Evolutionary conservation across 35 echinoderm and acorn worm species (phyloP), one percentile per base, ranked within the genome.

Genomic region (Acanthaster planci): DNA sequence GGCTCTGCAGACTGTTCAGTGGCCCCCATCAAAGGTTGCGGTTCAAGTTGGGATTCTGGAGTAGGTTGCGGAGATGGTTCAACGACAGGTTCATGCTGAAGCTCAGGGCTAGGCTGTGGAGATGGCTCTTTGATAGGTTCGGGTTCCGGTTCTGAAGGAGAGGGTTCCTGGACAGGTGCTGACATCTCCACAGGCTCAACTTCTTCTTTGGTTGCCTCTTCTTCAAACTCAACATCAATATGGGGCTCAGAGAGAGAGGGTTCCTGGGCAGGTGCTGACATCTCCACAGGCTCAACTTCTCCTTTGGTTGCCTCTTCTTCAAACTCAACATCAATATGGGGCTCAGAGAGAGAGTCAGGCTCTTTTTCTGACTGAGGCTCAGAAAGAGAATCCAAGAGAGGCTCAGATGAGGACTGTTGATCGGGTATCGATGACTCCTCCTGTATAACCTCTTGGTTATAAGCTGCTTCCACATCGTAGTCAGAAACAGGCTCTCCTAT

Each of bases 1-100:
- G 26, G 78, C 37, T 77, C 75, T 27, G 32, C 16, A 37, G 39
- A 37, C 15, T 81, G 78, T 2, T 53, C 39, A 81, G 38, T 51
- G 15, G 78, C 38, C 19, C 19, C 78, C 8, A 39, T 22, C 39
- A 38, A 38, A 47, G 51, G 36, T 47, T 50, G 37, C n/a, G 76
- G 86, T 80, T 88, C 86, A 37, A 72, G 37, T 64, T 56, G 51
- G 38, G n/a, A 47, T 50, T 80, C 77, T 80, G 38, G 51, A 42
- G 26, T 14, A 19, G 77, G 51, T 31, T 83, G 39, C 76, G 58
- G 9, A 23, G 42, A 18, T 9, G 67, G 38, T 44, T 85, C 83
- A 76, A 60, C 0, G 40, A 76, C 37, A 85, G 37, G 84, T 78
- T 77, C 75, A 86, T 39, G 0, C 67, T 67, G 58, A 1, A 68